Conservation (phyloP, 2,888 invertebrate genomes). For the Prosopocoilus inquinatus region DNA sequence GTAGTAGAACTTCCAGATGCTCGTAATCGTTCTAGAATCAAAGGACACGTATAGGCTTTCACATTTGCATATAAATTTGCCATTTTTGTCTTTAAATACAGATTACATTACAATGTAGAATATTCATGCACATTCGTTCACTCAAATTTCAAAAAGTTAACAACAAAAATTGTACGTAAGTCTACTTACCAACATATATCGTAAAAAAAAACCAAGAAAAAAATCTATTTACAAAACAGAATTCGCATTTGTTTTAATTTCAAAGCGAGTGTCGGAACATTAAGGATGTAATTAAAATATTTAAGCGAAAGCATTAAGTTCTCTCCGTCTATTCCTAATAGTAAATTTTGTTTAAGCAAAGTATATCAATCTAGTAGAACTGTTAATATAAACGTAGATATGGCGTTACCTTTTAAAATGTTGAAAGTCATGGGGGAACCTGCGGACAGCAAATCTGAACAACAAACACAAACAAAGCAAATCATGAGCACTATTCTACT, state of each 20-base stretch:
- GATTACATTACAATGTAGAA: no score
- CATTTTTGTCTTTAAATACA: no score
- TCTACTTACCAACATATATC: slow-evolving; percentile 14
- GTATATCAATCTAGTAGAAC: slow-evolving; percentile 14
- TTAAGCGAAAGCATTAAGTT: slow-evolving; percentile 14
- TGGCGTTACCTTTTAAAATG: slow-evolving; percentile 80
- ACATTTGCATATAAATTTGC: no score
- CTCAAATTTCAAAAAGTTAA: no score
- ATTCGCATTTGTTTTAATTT: neutral
- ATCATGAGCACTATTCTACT: slow-evolving; percentile 51
- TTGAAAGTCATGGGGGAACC: slow-evolving; percentile 82
- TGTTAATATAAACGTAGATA: slow-evolving; percentile 33
- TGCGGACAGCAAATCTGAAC: slow-evolving; percentile 77
- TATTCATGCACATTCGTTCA: no score
- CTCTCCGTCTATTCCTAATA: slow-evolving; percentile 9
- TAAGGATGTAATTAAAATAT: slow-evolving; percentile 1
- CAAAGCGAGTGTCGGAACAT: neutral
- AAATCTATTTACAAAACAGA: slow-evolving; percentile 1
- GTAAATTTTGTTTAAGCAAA: slow-evolving; percentile 12
- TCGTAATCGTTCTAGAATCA: slow-evolving; percentile 58
- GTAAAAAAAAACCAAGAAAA: slow-evolving; percentile 1
- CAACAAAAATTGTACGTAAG: neutral
- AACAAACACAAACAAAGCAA: slow-evolving; percentile 67
- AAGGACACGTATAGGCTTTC: slow-evolving; percentile 8
- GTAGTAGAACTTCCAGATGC: slow-evolving; percentile 57